Base-by-base conservation (phyloP, 1,140 invertebrate species). In the Drosophila kepulauana region DNA sequence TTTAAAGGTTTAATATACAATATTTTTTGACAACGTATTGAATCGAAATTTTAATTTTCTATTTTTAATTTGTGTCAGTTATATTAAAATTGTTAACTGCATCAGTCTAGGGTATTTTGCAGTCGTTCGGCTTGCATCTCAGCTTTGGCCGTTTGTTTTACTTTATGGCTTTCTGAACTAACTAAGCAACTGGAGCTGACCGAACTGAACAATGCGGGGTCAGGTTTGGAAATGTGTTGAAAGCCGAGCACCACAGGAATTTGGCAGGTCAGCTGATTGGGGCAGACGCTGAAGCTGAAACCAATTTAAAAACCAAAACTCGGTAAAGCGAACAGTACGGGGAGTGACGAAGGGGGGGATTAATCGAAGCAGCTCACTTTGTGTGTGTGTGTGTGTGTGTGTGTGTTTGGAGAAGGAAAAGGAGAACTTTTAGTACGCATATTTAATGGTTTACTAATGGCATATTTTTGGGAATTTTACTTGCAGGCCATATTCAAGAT, bases 401-500 rank as follows among this genome's bases (percentile, higher is more conserved):
- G 8, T 7, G 30, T 33, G 5, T 2, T 8, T 38, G 0, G 11
- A 11, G 48, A 10, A 35, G 11, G 45, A 48, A 49, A 46, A 20
- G 20, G 2, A 20, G 2, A 20, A 25, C 20, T 25, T 25, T 25
- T 25, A 25, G 20, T 25, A 25, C 10, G 15, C 28, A n/a, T 52
- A 30, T 8, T 16, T 4, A 33, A 56, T 33, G 13, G 30, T 58
- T 61, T 35, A 33, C 43, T 69, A 28, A n/a, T 15, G 20, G 1
- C 59, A 5, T 70, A 0, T 35, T 4, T 35, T 16, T 57, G 7
- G 3, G 8, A 10, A 38, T 10, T 38, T n/a, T 63, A 0, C 0
- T 49, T 13, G 2, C 8, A 87, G 84, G 77, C 78, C 28, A 33
- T 70, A 11, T 43, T 80, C 69, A 79, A 57, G 61, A 71, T 72